Evolutionary conservation across 2,113 vertebrate genomes (phyloP), one percentile per base, ranked within the genome.

Genomic region (Condylura cristata): DNA sequence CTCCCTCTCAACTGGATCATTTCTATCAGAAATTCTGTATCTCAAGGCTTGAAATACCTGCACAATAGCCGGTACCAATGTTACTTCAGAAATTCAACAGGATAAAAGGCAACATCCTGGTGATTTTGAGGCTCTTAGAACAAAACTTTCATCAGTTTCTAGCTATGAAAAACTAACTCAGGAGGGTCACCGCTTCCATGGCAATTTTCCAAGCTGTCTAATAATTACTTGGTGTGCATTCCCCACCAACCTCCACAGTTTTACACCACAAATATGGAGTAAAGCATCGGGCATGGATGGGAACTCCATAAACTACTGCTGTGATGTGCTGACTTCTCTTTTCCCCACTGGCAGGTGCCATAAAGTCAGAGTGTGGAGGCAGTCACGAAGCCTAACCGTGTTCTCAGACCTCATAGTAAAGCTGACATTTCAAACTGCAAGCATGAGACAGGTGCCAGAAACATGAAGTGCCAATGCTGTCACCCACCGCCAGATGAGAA

Each of bases 181-280:
- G 41, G 68, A 61, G 6, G 17, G 46, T 28, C 32, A 41, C 2
- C 70, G 56, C 37, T 89, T 76, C 80, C 34, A 44, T 1, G 48
- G 82, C 30, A 32, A 72, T 89, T 56, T 86, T 88, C 88, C 79
- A 44, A 92, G 90, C 46, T 24, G 84, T 53, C 79, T 86, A 92
- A 94, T 48, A 71, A 82, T 70, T 22, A 93, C 30, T 34, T 56
- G 63, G 68, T 78, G 83, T 24, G 1, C 18, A 22, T 78, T 26
- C 70, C 76, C 81, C 63, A 41, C 12, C 22, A 71, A 22, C 24
- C 58, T 24, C 32, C 18, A 18, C 20, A 60, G 63, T 66, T 48
- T 83, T 72, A 20, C 70, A 58, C 1, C 28, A 56, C 46, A 61
- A 89, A 26, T 66, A 89, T 74, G 79, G 0, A 79, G 48, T 63